Percentiles rank a stretch among this genome's conserved stretches.
Conservation (phyloP, 2,113 vertebrate genomes). For the Cyanocitta stelleri region DNA sequence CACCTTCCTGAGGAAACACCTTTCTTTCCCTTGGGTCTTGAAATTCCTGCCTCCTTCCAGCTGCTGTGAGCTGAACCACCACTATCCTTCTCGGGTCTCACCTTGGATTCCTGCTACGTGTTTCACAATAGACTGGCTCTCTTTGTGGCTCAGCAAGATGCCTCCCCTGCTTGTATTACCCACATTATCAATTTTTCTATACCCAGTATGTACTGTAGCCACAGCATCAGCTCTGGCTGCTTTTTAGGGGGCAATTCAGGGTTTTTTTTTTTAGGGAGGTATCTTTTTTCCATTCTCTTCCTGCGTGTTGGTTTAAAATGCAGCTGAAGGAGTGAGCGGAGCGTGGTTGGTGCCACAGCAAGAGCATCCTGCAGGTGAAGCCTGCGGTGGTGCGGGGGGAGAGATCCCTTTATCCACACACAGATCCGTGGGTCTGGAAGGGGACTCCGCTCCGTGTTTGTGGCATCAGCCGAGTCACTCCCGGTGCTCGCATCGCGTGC, state of each 20-base stretch:
- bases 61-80: neutral
- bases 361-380: neutral
- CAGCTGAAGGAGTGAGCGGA: neutral
- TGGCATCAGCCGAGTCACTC: conserved; percentile 61
- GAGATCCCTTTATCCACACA: neutral
- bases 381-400: neutral
- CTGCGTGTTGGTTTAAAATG: neutral
- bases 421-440: conserved; percentile 32
- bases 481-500: conserved; percentile 1
- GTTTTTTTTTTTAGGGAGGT: neutral
- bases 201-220: neutral
- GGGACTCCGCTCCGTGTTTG: conserved; percentile 49
- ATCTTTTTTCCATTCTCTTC: neutral
- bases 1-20: neutral
- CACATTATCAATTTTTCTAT: neutral
- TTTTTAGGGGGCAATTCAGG: neutral
- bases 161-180: neutral
- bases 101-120: neutral
- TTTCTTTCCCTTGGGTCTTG: neutral
- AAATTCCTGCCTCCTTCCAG: neutral
- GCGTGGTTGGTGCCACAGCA: neutral
- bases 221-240: neutral
- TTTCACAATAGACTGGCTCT: neutral
- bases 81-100: neutral
- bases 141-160: neutral